Conservation (phyloP, 2,797 vertebrate species). For the Intellagama lesueurii region DNA sequence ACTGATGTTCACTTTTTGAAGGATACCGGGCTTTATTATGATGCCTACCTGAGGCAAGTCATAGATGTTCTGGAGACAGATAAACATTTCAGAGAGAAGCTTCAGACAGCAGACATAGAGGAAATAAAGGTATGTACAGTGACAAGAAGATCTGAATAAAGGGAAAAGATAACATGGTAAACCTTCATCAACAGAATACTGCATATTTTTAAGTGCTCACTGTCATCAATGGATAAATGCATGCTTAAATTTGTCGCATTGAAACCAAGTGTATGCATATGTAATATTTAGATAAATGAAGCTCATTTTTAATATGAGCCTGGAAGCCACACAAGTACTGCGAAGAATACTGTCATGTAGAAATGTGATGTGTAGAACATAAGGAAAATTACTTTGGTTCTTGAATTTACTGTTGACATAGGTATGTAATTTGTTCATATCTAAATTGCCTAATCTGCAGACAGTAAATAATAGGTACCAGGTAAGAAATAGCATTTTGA, state of each 20-base stretch:
- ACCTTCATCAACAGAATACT: not conserved
- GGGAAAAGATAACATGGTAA: not conserved
- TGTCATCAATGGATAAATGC: not conserved
- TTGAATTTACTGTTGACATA: not conserved
- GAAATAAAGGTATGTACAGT: conserved; percentile 91
- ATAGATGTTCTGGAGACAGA: conserved; percentile 98
- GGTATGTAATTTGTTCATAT: not conserved
- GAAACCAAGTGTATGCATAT: not conserved
- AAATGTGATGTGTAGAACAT: not conserved
- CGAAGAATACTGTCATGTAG: not conserved
- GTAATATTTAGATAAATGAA: not conserved
- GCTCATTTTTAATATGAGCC: not conserved
- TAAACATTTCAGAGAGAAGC: conserved; percentile 96
- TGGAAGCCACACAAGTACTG: not conserved
- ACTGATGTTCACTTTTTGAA: conserved; percentile 64
- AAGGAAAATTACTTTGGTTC: not conserved
- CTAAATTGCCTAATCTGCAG: not conserved
- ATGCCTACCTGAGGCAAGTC: conserved; percentile 97
- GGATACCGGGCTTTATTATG: conserved; percentile 98
- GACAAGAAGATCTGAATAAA: conserved; percentile 21
- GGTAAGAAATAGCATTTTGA: not conserved
- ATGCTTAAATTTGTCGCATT: not conserved
- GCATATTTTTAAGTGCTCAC: no score
- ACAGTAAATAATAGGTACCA: not conserved
- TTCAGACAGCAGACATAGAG: conserved; percentile 96